Conservation (phyloP, 64 coral and sea anemone species). For the Montipora efflorescens region DNA sequence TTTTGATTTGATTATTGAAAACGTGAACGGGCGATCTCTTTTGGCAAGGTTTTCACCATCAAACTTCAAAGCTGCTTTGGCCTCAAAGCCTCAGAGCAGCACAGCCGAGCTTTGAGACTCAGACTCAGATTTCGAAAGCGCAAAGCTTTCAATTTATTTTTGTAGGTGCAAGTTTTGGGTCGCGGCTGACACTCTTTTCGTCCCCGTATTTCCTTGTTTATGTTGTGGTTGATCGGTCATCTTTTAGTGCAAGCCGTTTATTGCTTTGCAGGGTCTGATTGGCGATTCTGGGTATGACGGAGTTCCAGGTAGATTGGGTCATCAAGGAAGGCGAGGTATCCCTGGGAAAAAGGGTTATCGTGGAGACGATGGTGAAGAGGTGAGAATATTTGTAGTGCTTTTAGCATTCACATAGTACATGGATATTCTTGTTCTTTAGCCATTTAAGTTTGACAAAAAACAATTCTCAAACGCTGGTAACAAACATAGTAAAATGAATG, state of each 20-base stretch:
- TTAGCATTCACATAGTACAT: background rate
- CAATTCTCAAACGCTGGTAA: no score
- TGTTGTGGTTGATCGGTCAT: background rate
- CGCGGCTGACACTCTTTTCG: background rate
- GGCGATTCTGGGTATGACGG: slow-evolving; percentile 54
- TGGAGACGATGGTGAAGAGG: slow-evolving; percentile 54
- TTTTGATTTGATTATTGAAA: background rate
- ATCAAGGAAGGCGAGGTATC: slow-evolving; percentile 53
- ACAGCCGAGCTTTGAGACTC: no score
- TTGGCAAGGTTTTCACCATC: background rate
- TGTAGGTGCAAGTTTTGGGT: no score
- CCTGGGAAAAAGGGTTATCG: slow-evolving; percentile 22
- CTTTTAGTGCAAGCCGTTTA: background rate
- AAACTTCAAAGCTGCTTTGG: background rate
- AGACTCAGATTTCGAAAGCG: no score
- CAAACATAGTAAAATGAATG: no score
- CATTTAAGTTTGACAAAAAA: no score
- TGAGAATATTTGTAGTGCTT: background rate
- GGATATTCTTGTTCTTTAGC: background rate
- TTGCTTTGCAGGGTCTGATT: slow-evolving; percentile 14
- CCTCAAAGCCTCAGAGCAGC: no score
- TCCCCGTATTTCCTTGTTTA: background rate
- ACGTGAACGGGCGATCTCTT: background rate
- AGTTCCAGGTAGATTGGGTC: slow-evolving; percentile 27
- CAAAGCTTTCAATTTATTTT: no score